Percentiles rank a stretch among this genome's conserved stretches.
These are phyloP conservation scores for Monomorium pharaonis DNA, from an alignment of 1,140 invertebrate species.

Conservation along the genomic window DNA sequence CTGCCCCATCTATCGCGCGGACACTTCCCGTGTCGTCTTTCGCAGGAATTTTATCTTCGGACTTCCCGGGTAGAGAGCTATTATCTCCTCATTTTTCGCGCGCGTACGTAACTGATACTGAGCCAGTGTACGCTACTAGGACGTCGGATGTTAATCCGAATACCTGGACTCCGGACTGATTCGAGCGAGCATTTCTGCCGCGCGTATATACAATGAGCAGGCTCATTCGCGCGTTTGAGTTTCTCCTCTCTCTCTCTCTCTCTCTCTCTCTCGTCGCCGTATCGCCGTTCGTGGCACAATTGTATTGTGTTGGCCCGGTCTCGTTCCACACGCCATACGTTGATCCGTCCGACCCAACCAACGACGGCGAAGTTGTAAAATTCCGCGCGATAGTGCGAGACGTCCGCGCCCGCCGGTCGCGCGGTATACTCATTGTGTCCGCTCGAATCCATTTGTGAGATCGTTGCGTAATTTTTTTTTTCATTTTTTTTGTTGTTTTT, in stretches of 20 bases:
- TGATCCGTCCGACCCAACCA: background rate
- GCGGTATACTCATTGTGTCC: conserved; percentile 8
- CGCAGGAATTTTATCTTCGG: background rate
- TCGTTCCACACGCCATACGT: background rate
- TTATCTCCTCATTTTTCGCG: background rate
- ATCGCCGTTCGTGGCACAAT: background rate
- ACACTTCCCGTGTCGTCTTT: background rate
- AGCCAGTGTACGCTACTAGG: background rate
- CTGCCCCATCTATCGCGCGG: background rate
- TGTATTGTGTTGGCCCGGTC: background rate
- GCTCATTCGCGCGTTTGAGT: background rate
- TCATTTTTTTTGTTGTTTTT: background rate
- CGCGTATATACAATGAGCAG: background rate
- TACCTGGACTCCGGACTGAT: conserved; percentile 7
- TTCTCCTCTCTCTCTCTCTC: background rate
- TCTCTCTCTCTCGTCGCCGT: background rate
- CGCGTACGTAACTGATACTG: conserved; percentile 33
- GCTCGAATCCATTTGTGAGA: conserved; percentile 21
- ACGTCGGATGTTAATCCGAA: background rate
- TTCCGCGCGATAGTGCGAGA: background rate
- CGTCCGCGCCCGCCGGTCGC: conserved; percentile 25
- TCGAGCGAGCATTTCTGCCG: conserved; percentile 11
- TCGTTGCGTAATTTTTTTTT: conserved; percentile 56
- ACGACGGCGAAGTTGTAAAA: conserved; percentile 7
- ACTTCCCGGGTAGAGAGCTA: background rate